These are phyloP conservation scores for Ailurus styani DNA, from an alignment of 2,113 vertebrate genomes.

Conservation along the genomic window DNA sequence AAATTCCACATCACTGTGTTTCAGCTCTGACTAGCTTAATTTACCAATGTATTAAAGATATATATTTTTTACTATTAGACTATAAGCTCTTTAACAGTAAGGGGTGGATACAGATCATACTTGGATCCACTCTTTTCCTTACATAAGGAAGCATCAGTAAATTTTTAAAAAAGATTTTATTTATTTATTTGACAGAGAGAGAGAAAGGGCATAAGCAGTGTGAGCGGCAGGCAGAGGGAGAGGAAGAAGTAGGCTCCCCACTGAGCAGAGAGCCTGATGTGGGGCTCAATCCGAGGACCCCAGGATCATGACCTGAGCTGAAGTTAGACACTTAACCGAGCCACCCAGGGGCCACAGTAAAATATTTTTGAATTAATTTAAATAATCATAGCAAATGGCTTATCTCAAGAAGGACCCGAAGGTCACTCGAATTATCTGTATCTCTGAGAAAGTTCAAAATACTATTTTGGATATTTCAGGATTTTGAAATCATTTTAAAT, in stretches of 20 bases:
- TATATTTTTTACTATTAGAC: background rate
- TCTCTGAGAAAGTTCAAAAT: background rate
- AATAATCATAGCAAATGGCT: background rate
- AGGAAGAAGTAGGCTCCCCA: too few species aligned
- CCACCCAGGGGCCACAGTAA: background rate
- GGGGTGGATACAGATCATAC: background rate
- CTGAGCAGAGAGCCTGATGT: too few species aligned
- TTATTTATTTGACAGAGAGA: too few species aligned
- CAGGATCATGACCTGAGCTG: too few species aligned
- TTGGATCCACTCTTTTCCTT: background rate
- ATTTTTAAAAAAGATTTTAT: too few species aligned
- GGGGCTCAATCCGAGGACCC: too few species aligned
- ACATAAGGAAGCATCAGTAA: background rate
- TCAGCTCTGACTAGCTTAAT: background rate
- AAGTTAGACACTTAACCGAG: too few species aligned
- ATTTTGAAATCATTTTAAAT: conserved; percentile 15
- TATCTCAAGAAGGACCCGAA: background rate
- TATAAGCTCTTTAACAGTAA: background rate
- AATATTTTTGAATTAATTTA: background rate
- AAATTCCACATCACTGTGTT: background rate
- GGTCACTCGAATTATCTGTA: background rate
- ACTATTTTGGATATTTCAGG: background rate
- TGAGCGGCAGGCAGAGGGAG: too few species aligned
- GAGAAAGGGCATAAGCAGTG: too few species aligned
- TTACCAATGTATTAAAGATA: background rate